These are phyloP conservation scores for Tragelaphus oryx DNA, from an alignment of 2,797 vertebrate species.

Conservation along the genomic window DNA sequence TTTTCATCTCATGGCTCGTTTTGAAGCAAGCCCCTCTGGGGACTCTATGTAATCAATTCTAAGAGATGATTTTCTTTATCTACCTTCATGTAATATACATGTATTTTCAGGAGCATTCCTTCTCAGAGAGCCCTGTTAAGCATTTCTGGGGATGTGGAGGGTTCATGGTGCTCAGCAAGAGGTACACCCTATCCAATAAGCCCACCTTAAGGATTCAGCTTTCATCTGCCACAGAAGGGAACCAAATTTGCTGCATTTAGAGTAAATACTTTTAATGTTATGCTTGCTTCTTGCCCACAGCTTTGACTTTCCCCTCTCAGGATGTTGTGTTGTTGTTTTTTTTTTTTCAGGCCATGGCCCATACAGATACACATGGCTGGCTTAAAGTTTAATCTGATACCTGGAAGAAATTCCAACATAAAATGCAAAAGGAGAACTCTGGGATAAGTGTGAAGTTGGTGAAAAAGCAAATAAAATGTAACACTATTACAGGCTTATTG, in stretches of 20 bases:
- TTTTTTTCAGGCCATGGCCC: neutral
- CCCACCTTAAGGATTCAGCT: neutral
- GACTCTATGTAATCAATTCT: neutral
- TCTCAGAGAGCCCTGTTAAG: neutral
- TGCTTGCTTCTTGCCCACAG: neutral
- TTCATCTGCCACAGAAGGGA: neutral
- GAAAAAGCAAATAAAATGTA: constrained; percentile 51
- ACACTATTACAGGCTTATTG: constrained; percentile 20
- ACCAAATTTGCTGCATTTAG: neutral
- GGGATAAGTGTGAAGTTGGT: neutral
- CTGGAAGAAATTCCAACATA: constrained; percentile 5
- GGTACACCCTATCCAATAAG: neutral
- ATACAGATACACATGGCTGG: neutral
- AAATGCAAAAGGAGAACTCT: constrained; percentile 49
- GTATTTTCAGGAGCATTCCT: neutral
- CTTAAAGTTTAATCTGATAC: constrained; percentile 34
- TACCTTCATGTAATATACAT: neutral
- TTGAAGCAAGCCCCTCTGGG: neutral
- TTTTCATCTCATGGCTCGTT: neutral
- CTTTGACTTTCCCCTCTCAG: neutral
- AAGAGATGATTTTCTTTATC: neutral
- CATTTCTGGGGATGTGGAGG: neutral
- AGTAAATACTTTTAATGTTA: constrained; percentile 6
- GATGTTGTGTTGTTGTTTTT: neutral
- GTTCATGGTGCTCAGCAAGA: neutral